Evolutionary conservation across 2,888 invertebrate species (phyloP), one percentile per base, ranked within the genome.

Genomic region (Matsumyia berberina): DNA sequence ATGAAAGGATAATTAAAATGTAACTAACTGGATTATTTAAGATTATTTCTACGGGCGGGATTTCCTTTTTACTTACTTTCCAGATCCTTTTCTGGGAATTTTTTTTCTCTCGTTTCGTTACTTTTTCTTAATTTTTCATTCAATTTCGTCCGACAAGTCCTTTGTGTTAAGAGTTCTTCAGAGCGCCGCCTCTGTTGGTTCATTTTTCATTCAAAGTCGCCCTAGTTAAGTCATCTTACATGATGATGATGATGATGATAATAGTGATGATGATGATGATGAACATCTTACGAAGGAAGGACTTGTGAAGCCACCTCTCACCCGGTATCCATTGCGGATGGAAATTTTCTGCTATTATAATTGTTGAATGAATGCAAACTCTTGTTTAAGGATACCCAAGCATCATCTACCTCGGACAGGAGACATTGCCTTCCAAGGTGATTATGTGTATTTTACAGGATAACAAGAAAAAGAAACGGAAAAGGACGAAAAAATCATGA

Each of bases 1-100:
- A 86, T 86, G 76, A 60, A 77, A 76, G 85, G 85, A 86, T 86
- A 86, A 86, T 86, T 86, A 86, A 86, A 86, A 86, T 67, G 81
- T 81, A 81, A 86, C 85, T 86, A 76, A 86, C 85, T 81, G 81
- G 80, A 86, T 86, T 86, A 86, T 67, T 86, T 72, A 60, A 81
- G 81, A 86, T 86, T 86, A 86, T 76, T 86, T 77, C 19, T 60
- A 66, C 76, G 58, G 42, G 49, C 17, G 53, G 33, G 17, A 24
- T 12, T 53, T 33, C 24, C 31, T 77, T 67, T 69, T 74, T 70
- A 33, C 60, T 51, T 42, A 15, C 33, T 51, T 51, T 58, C 66
- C 53, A 44, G 55, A 51, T 72, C 49, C 39, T 60, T 67, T 73
- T 55, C 3, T 42, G n/a, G n/a, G n/a, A n/a, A n/a, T n/a, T n/a